Percentiles rank a stretch among this genome's conserved stretches.
These are phyloP conservation scores for Triplophysa rosa DNA, from an alignment of 2,113 vertebrate genomes.

Conservation along the genomic window DNA sequence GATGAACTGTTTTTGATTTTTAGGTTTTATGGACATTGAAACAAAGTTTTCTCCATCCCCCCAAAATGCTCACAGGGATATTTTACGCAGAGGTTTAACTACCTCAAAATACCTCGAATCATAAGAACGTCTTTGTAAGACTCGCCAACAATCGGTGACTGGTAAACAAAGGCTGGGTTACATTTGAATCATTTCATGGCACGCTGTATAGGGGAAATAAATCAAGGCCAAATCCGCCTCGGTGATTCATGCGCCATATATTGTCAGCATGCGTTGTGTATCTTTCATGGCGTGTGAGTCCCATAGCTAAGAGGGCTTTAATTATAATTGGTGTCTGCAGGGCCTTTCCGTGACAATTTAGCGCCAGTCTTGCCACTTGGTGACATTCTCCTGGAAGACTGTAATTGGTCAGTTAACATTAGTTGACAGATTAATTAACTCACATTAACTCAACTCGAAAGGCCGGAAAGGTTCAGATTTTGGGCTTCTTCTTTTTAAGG, in stretches of 20 bases:
- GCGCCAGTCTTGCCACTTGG: constrained; percentile 8
- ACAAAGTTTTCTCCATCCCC: not conserved
- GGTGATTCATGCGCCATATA: constrained; percentile 29
- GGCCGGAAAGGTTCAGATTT: constrained; percentile 29
- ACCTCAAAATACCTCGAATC: not conserved
- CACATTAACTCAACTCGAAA: constrained; percentile 32
- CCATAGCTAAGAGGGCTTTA: constrained; percentile 31
- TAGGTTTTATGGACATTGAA: not conserved
- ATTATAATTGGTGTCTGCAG: constrained; percentile 50
- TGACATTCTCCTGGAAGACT: constrained; percentile 50
- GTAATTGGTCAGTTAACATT: constrained; percentile 56
- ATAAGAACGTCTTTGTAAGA: not conserved
- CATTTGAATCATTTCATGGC: not conserved
- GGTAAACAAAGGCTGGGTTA: not conserved
- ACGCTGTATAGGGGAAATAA: not conserved
- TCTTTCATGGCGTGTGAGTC: constrained; percentile 9
- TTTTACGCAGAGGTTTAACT: not conserved
- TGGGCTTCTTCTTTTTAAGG: constrained; percentile 31
- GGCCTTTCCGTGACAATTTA: constrained; percentile 48
- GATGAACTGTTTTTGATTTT: too few species aligned
- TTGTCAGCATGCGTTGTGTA: constrained; percentile 27
- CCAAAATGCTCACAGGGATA: not conserved
- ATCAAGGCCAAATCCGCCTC: constrained; percentile 12
- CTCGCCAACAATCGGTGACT: not conserved
- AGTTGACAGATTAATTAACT: constrained; percentile 54